A percentile compares a stretch with the other conserved stretches of the same genome.
phyloP scores from a whole-genome alignment of 2,797 vertebrate genomes.

The Martes flavigula region DNA sequence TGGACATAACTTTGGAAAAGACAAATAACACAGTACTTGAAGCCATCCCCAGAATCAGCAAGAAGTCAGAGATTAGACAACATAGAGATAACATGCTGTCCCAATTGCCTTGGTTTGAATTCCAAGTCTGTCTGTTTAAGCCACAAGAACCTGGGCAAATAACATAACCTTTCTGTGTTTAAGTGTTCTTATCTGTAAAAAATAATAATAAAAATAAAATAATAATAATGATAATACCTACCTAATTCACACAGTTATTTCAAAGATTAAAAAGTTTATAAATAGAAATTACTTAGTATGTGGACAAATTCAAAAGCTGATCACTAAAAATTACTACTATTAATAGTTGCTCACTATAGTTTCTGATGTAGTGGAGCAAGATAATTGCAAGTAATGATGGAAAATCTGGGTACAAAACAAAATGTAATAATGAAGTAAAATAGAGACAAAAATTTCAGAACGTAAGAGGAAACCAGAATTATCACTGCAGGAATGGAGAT shows the following conservation, averaged over 20 bases:
- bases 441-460: background rate
- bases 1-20: background rate
- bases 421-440: background rate
- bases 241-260: background rate
- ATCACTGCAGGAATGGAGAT: background rate
- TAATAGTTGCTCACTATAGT: background rate
- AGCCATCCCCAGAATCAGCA: background rate
- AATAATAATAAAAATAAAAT: background rate
- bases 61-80: background rate
- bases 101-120: background rate
- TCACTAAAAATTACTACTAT: background rate
- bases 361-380: background rate
- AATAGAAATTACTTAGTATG: background rate
- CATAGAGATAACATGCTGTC: background rate
- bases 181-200: background rate
- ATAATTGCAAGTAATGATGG: background rate
- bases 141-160: background rate
- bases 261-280: background rate
- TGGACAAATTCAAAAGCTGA: background rate
- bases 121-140: background rate
- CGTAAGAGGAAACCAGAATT: background rate
- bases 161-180: background rate
- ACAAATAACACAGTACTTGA: background rate
- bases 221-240: background rate
- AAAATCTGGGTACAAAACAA: background rate